Percentiles rank a stretch among this genome's conserved stretches.
phyloP scores from a whole-genome alignment of 2,113 vertebrate species.

The Cryptomyrus ogoouensis region DNA sequence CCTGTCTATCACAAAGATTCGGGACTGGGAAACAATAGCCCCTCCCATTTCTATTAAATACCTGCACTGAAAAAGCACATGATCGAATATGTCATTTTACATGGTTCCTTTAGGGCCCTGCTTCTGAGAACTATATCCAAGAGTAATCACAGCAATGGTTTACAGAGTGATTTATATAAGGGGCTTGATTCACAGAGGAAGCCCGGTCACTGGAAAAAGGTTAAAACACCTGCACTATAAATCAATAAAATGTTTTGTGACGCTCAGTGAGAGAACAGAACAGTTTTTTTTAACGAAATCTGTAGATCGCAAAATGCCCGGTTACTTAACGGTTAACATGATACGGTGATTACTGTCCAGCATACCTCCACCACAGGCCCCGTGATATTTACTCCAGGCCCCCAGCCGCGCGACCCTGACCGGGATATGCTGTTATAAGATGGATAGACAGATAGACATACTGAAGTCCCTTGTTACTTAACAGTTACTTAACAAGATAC shows the following conservation, averaged over 20 bases:
- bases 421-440: background rate
- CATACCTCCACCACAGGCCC: background rate
- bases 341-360: background rate
- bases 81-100: slow-evolving; percentile 6
- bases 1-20: slow-evolving; percentile 51
- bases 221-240: background rate
- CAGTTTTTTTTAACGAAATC: background rate
- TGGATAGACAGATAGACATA: background rate
- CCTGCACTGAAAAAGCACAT: slow-evolving; percentile 26
- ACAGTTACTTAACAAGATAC: background rate
- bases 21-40: slow-evolving; percentile 43
- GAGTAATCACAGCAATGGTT: background rate
- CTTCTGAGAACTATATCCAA: background rate
- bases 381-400: background rate
- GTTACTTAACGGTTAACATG: background rate
- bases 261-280: background rate
- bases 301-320: background rate
- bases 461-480: background rate
- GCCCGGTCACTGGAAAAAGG: background rate
- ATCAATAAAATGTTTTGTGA: background rate
- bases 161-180: background rate
- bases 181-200: background rate
- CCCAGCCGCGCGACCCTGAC: background rate
- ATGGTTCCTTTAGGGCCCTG: background rate
- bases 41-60: slow-evolving; percentile 53